These are phyloP conservation scores for Antennarius striatus DNA, from an alignment of 2,113 vertebrate species.

Conservation along the genomic window DNA sequence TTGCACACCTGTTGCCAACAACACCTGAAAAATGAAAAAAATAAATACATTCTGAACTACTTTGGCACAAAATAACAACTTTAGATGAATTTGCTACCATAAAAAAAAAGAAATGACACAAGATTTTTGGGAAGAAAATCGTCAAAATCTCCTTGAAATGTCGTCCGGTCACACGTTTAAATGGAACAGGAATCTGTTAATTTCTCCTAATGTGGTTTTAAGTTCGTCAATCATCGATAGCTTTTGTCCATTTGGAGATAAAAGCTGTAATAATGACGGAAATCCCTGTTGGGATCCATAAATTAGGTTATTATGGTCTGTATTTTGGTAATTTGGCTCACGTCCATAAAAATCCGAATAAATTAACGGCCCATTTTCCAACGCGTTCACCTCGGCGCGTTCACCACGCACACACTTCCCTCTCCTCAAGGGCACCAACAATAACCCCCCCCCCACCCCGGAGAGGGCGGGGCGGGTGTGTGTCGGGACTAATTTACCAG, in stretches of 20 bases:
- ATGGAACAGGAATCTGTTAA: background rate
- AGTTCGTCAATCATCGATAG: background rate
- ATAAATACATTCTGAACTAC: too few species aligned
- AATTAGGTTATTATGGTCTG: slow-evolving; percentile 22
- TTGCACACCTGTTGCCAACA: too few species aligned
- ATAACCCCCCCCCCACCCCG: slow-evolving; percentile 54
- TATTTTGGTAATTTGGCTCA: slow-evolving; percentile 17
- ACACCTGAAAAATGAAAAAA: too few species aligned
- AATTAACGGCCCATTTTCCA: slow-evolving; percentile 13
- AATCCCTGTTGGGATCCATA: slow-evolving; percentile 18
- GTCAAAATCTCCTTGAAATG: too few species aligned
- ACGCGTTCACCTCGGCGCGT: slow-evolving; percentile 23
- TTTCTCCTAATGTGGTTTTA: background rate
- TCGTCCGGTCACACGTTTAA: too few species aligned
- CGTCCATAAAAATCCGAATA: slow-evolving; percentile 16
- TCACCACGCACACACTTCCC: slow-evolving; percentile 5
- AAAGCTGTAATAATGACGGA: slow-evolving; percentile 14
- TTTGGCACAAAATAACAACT: too few species aligned
- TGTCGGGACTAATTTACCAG: slow-evolving; percentile 76
- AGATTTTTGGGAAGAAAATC: too few species aligned
- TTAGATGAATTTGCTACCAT: too few species aligned
- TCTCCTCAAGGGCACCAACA: slow-evolving; percentile 77
- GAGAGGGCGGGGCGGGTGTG: slow-evolving; percentile 58
- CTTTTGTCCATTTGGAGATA: background rate
- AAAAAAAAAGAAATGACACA: too few species aligned